These are phyloP conservation scores for Pseudomyrmex cubaensis DNA, from an alignment of 1,140 invertebrate genomes.

Conservation along the genomic window DNA sequence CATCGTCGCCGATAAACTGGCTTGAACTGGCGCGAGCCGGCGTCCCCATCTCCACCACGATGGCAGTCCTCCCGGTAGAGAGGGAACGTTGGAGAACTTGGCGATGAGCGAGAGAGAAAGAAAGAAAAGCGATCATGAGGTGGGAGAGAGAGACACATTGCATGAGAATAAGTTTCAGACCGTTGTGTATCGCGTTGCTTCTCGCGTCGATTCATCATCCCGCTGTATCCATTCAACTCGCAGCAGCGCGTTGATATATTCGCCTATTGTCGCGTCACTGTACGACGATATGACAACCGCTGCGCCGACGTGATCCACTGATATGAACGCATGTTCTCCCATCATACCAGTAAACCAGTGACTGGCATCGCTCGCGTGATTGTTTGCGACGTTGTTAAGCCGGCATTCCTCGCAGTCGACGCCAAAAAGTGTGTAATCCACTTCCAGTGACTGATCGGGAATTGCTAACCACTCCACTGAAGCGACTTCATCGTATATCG, in stretches of 20 bases:
- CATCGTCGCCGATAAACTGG: slow-evolving; percentile 74
- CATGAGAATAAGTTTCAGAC: slow-evolving; percentile 72
- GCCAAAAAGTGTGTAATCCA: neutral
- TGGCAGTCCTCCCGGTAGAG: slow-evolving; percentile 54
- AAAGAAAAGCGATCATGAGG: slow-evolving; percentile 8
- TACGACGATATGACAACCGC: neutral
- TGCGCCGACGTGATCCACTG: neutral
- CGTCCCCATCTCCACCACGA: slow-evolving; percentile 54
- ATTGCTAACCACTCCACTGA: slow-evolving; percentile 16
- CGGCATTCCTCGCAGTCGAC: neutral
- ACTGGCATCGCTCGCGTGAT: neutral
- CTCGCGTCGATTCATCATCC: slow-evolving; percentile 27
- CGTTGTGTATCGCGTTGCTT: slow-evolving; percentile 60
- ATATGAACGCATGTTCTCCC: neutral
- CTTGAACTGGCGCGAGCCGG: slow-evolving; percentile 79
- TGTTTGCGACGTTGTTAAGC: neutral
- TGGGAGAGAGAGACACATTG: slow-evolving; percentile 29
- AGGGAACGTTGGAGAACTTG: slow-evolving; percentile 29
- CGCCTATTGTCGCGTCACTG: neutral
- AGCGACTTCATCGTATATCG: neutral
- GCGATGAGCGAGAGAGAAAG: slow-evolving; percentile 26
- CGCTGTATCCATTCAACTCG: slow-evolving; percentile 64
- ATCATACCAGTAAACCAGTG: neutral
- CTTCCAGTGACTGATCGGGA: neutral
- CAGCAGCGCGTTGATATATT: slow-evolving; percentile 48